A percentile compares a stretch with the other conserved stretches of the same genome.
Evolutionary conservation across 2,888 invertebrate species (phyloP).

Genomic region (Leptogaster cylindrica): DNA sequence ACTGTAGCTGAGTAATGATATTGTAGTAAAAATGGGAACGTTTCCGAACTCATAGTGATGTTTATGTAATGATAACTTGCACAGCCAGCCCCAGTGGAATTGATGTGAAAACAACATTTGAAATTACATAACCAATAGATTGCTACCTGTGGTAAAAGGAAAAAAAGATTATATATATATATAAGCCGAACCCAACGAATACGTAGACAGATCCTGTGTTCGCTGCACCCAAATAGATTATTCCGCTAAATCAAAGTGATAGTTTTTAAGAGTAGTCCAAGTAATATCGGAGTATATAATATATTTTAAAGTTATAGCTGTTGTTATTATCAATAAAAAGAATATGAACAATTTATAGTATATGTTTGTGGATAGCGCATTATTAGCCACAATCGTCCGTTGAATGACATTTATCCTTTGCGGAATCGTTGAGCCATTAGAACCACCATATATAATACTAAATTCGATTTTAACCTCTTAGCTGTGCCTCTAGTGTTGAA

Average conservation of each 20-base stretch:
- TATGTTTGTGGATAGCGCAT: slow-evolving; percentile 41
- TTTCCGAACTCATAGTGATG: slow-evolving; percentile 4
- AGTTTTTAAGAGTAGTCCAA: slow-evolving; percentile 11
- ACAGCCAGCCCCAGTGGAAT: slow-evolving; percentile 13
- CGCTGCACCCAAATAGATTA: slow-evolving; percentile 17
- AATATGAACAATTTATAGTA: slow-evolving; percentile 33
- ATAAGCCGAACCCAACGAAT: slow-evolving; percentile 42
- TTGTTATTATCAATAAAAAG: slow-evolving; percentile 34
- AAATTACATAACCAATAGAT: slow-evolving; percentile 44
- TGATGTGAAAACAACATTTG: slow-evolving; percentile 1
- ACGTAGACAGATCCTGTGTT: slow-evolving; percentile 13
- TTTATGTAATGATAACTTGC: slow-evolving; percentile 26
- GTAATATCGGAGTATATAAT: background rate
- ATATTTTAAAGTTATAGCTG: slow-evolving; percentile 9
- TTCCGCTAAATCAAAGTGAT: background rate
- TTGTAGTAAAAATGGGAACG: slow-evolving; percentile 7
- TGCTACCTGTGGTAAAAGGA: slow-evolving; percentile 45
- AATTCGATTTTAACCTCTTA: slow-evolving; percentile 43
- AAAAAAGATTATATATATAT: no score
- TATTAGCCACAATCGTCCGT: slow-evolving; percentile 37
- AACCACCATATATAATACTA: slow-evolving; percentile 4
- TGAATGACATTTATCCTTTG: slow-evolving; percentile 21
- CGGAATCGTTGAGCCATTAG: slow-evolving; percentile 19
- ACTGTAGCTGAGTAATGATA: background rate
- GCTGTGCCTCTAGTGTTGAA: slow-evolving; percentile 45